Evolutionary conservation across 2,888 invertebrate genomes (phyloP), one percentile per base, ranked within the genome.

Genomic region (Portevinia maculata): DNA sequence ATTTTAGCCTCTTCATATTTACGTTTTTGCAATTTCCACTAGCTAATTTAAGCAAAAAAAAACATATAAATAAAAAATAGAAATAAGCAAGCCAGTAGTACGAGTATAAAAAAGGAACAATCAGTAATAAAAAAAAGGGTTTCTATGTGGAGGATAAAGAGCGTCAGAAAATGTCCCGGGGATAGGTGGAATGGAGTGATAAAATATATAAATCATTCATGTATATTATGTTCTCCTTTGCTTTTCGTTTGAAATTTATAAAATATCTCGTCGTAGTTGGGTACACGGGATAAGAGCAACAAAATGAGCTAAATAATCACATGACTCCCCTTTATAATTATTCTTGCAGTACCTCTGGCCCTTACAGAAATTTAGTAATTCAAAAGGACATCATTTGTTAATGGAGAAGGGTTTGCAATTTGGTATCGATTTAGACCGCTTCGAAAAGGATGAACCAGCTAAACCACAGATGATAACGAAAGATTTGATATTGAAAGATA

Each of bases 311-410:
- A 4, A 8, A 46, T 55, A 46, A 64, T 73, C n/a, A 71, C 9
- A 39, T 71, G 19, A 17, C n/a, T 71, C 8, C 32, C 8, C 57
- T 57, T 55, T 73, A 13, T 48, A 59, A 75, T 81, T 74, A 75
- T 73, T 30, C 52, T 86, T 84, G 79, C 93, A 96, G 96, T 93
- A 93, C 90, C 94, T 96, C 89, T 96, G 95, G 95, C 95, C 95
- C 87, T 95, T 96, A 90, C 96, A 96, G 94, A 93, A 93, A 48
- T 93, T 93, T 86, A 92, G 93, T 86, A 94, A 94, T 90, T 94
- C 94, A 0, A 92, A 94, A 76, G 95, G 94, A 39, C 95, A 95
- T 89, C 92, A 95, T 71, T 94, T 94, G 91, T 90, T 93, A 85
- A 89, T 91, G 60, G 91, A 91, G 76, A 90, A 92, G 70, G 89